A percentile compares a stretch with the other conserved stretches of the same genome.
phyloP scores from a whole-genome alignment of 1,140 invertebrate species.

The Drosophila nasuta region DNA sequence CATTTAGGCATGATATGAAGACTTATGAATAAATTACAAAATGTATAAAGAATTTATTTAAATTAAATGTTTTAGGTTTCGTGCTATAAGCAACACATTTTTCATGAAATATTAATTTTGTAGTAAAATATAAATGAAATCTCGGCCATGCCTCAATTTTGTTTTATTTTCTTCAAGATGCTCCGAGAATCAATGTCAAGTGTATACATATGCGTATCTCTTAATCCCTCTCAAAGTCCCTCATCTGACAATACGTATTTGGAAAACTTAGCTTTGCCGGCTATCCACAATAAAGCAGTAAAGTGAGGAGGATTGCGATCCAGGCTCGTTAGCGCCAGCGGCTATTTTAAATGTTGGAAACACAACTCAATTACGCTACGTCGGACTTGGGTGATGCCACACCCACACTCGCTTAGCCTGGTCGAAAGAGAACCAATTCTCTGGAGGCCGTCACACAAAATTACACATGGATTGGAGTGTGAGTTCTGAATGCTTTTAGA shows the following conservation, averaged over 20 bases:
- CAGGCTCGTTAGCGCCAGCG: conserved; percentile 66
- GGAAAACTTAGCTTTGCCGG: conserved; percentile 22
- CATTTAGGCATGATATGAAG: not conserved
- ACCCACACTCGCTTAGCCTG: not conserved
- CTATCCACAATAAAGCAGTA: conserved; percentile 12
- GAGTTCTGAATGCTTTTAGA: conserved; percentile 27
- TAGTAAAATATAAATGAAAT: not conserved
- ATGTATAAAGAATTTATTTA: not conserved
- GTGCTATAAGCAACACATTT: no score
- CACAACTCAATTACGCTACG: conserved; percentile 75
- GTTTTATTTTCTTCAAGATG: not conserved
- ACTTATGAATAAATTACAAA: not conserved
- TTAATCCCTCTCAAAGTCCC: conserved; percentile 10
- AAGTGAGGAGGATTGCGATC: conserved; percentile 13
- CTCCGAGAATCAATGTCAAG: not conserved
- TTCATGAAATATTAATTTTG: no score
- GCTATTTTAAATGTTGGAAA: conserved; percentile 77
- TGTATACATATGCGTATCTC: conserved; percentile 2
- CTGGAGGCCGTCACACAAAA: conserved; percentile 36
- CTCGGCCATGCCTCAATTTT: not conserved
- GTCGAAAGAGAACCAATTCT: conserved; percentile 21
- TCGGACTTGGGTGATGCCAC: conserved; percentile 7
- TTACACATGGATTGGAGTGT: conserved; percentile 49
- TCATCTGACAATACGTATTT: conserved; percentile 30
- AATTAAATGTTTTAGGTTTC: not conserved